Evolutionary conservation across 2,797 vertebrate species (phyloP).

Genomic region (Loris lydekkerianus): DNA sequence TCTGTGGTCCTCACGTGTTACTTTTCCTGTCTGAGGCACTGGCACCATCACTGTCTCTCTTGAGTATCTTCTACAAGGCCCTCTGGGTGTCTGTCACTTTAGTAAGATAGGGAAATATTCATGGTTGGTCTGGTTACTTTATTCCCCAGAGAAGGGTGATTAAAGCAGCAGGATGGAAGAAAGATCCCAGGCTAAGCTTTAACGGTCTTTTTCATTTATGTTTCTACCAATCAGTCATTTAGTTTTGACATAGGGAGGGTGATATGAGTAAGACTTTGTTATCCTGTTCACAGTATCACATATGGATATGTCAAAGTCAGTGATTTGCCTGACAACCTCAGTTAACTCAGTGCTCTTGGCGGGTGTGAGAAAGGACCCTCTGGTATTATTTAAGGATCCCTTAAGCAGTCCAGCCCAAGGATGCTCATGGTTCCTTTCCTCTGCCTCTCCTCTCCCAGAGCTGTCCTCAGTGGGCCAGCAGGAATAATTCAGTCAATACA

Average conservation of each 20-base stretch:
- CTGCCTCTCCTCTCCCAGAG: neutral
- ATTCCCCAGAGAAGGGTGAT: neutral
- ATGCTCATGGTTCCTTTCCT: neutral
- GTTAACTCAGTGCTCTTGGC: neutral
- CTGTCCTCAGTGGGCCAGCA: neutral
- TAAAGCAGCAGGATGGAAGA: neutral
- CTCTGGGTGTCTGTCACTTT: neutral
- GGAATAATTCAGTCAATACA: accelerated
- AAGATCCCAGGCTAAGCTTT: neutral
- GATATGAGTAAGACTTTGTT: neutral
- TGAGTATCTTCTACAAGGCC: neutral
- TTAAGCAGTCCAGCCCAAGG: no score
- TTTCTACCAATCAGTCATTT: neutral
- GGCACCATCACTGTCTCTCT: neutral
- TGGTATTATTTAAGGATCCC: neutral
- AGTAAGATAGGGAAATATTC: neutral
- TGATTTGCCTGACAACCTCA: neutral
- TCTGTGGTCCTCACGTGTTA: accelerated
- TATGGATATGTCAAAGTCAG: neutral
- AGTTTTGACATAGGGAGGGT: neutral
- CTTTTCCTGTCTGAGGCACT: neutral
- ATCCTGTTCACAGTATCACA: neutral
- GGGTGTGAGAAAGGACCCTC: neutral
- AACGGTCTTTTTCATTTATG: neutral
- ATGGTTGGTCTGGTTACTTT: neutral